Conservation (phyloP, 2,797 vertebrate species). For the Mastacembelus armatus region DNA sequence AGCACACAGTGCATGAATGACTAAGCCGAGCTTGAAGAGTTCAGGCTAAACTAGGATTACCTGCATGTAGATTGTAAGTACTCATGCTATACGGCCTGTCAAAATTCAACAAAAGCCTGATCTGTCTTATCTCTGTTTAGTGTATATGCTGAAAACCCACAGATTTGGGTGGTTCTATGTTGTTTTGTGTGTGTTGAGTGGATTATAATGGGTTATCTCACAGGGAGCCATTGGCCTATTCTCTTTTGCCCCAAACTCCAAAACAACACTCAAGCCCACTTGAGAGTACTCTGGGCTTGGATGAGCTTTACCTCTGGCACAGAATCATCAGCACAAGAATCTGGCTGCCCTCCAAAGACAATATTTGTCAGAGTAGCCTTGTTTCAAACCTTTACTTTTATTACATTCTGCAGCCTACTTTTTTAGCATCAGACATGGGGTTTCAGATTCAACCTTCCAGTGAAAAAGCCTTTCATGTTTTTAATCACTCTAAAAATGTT, state of each 20-base stretch:
- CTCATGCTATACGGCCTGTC: slow-evolving; percentile 14
- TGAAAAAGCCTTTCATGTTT: slow-evolving; percentile 63
- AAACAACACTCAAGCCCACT: slow-evolving; percentile 84
- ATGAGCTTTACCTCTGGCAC: slow-evolving; percentile 79
- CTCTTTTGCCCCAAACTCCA: slow-evolving; percentile 77
- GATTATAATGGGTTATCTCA: slow-evolving; percentile 76
- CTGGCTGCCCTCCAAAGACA: slow-evolving; percentile 82
- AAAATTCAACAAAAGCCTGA: slow-evolving; percentile 42
- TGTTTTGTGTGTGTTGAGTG: slow-evolving; percentile 62
- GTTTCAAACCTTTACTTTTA: slow-evolving; percentile 81
- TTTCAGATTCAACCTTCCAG: slow-evolving; percentile 69
- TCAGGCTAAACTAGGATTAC: slow-evolving; percentile 60
- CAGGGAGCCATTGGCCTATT: slow-evolving; percentile 72
- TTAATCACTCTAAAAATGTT: slow-evolving; percentile 64
- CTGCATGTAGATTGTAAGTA: slow-evolving; percentile 47
- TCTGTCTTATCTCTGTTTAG: slow-evolving; percentile 29
- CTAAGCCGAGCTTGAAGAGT: slow-evolving; percentile 52
- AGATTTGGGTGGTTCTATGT: slow-evolving; percentile 39
- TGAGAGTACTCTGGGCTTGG: slow-evolving; percentile 79
- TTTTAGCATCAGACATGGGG: slow-evolving; percentile 40
- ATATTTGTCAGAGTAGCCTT: slow-evolving; percentile 84
- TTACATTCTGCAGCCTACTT: slow-evolving; percentile 74
- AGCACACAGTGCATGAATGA: slow-evolving; percentile 49
- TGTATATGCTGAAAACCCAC: slow-evolving; percentile 44
- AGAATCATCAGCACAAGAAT: slow-evolving; percentile 77